Percentiles rank a stretch among this genome's conserved stretches.
These are phyloP conservation scores for Hemaris fuciformis DNA, from an alignment of 2,888 invertebrate genomes.

Conservation along the genomic window DNA sequence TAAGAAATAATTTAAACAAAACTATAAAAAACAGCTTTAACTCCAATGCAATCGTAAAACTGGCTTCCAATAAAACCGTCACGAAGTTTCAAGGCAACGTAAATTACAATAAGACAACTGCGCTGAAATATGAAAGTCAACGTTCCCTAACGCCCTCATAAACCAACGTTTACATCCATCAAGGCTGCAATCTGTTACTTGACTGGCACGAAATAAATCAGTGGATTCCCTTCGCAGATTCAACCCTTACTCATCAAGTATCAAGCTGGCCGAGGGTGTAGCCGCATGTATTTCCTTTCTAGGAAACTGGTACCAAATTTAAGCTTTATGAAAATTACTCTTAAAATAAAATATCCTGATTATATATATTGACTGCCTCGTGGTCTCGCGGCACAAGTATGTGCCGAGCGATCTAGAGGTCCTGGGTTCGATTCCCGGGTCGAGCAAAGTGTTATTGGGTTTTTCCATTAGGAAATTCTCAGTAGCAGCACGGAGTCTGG, in stretches of 20 bases:
- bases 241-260: conserved; percentile 17
- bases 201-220: conserved; percentile 22
- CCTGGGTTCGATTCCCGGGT: too few relatives aligned
- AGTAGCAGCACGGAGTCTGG: too few relatives aligned
- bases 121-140: conserved; percentile 20
- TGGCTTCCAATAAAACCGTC: conserved; percentile 17
- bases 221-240: conserved; percentile 32
- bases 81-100: conserved; percentile 14
- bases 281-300: too few relatives aligned
- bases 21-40: background rate
- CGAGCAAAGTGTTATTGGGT: too few relatives aligned
- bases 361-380: too few relatives aligned
- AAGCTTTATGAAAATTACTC: too few relatives aligned
- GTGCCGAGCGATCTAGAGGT: too few relatives aligned
- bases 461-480: too few relatives aligned
- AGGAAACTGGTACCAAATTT: too few relatives aligned
- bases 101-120: conserved; percentile 21
- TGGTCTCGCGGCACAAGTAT: too few relatives aligned
- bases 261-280: background rate
- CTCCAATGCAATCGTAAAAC: conserved; percentile 9
- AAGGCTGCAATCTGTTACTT: conserved; percentile 34
- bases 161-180: conserved; percentile 37
- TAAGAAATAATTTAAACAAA: background rate
- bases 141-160: conserved; percentile 22
- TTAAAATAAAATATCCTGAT: too few relatives aligned